phyloP scores from a whole-genome alignment of 1,140 invertebrate species.

The Drosophila murphyi region DNA sequence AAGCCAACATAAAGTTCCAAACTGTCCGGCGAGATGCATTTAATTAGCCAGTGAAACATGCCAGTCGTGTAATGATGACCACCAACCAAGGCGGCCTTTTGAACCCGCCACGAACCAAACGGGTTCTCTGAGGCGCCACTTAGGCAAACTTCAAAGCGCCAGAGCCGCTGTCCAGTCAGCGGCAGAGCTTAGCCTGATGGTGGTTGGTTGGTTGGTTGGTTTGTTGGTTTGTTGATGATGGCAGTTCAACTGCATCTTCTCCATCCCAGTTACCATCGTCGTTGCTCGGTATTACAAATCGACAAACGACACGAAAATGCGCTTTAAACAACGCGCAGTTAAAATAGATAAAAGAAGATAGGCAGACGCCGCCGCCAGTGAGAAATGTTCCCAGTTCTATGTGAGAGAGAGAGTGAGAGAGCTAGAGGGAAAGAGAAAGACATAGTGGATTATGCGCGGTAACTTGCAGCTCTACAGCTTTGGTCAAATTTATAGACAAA shows the following conservation, averaged over 20 bases:
- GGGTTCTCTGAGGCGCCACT: slow-evolving; percentile 66
- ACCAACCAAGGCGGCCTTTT: slow-evolving; percentile 72
- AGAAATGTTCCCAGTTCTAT: slow-evolving; percentile 6
- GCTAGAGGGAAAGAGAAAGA: not conserved
- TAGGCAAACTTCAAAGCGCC: slow-evolving; percentile 73
- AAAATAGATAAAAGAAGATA: slow-evolving; percentile 84
- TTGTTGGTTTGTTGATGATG: slow-evolving; percentile 18
- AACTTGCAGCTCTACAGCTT: slow-evolving; percentile 1
- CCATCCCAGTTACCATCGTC: slow-evolving; percentile 58
- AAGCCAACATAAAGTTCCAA: slow-evolving; percentile 73
- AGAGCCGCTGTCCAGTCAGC: slow-evolving; percentile 40
- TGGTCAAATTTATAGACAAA: slow-evolving; percentile 5
- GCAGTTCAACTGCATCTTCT: slow-evolving; percentile 9
- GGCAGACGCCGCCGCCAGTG: slow-evolving; percentile 62
- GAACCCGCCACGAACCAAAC: slow-evolving; percentile 56
- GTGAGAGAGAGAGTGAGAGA: slow-evolving; percentile 2
- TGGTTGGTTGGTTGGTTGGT: slow-evolving; percentile 34
- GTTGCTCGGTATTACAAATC: slow-evolving; percentile 77
- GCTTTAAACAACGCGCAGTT: slow-evolving; percentile 82
- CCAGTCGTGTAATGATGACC: slow-evolving; percentile 47
- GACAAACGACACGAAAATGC: slow-evolving; percentile 84
- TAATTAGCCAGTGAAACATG: slow-evolving; percentile 68
- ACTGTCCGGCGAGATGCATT: slow-evolving; percentile 49
- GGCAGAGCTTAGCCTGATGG: slow-evolving; percentile 16
- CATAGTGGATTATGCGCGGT: not conserved